These are phyloP conservation scores for Tyrannus savana DNA, from an alignment of 2,113 vertebrate genomes.

Conservation along the genomic window DNA sequence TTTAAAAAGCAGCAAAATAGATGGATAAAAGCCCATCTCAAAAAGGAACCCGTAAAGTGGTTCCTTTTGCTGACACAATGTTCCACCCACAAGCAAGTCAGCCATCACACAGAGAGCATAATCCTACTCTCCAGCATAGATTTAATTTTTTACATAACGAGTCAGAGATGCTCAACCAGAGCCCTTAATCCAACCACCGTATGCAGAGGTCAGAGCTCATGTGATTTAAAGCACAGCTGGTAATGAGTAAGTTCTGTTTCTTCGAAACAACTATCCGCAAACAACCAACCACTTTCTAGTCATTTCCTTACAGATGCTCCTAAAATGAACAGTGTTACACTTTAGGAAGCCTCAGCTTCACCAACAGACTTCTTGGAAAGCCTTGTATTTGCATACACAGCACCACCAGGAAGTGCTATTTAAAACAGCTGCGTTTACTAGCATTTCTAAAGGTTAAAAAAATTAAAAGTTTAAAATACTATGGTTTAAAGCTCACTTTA, in stretches of 20 bases:
- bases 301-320: background rate
- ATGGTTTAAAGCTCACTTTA: background rate
- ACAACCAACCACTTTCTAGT: background rate
- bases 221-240: background rate
- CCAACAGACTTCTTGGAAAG: background rate
- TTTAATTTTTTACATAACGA: background rate
- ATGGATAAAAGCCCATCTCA: background rate
- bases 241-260: background rate
- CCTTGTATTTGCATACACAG: background rate
- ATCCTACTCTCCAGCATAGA: background rate
- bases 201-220: background rate
- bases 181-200: constrained; percentile 25
- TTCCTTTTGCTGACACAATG: background rate
- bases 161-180: constrained; percentile 8
- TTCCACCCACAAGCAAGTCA: background rate
- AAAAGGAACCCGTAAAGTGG: background rate
- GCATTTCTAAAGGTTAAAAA: background rate
- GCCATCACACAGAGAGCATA: background rate
- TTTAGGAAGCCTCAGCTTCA: background rate
- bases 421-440: background rate
- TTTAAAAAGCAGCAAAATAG: background rate
- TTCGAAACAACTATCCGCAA: background rate
- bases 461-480: background rate
- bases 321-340: background rate
- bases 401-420: background rate